phyloP scores from a whole-genome alignment of 2,888 invertebrate species.

The Plebejus anna region DNA sequence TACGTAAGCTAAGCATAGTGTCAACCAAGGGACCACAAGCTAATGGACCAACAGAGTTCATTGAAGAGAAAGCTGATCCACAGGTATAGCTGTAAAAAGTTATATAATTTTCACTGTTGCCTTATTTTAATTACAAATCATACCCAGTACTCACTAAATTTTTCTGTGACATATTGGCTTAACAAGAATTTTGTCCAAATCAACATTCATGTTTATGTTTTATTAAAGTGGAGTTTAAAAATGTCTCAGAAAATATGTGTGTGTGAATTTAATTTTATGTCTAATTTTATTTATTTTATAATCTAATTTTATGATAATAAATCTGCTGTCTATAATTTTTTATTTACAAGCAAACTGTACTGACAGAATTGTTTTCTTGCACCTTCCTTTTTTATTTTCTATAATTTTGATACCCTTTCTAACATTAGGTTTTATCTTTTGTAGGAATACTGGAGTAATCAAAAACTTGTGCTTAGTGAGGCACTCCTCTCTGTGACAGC shows the following conservation, averaged over 20 bases:
- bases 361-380: background rate
- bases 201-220: no score
- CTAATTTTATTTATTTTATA: no score
- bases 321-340: no score
- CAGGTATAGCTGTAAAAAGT: conserved; percentile 65
- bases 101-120: background rate
- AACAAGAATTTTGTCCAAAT: background rate
- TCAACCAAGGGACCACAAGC: conserved; percentile 90
- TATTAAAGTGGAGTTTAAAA: no score
- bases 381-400: no score
- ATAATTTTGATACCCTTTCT: background rate
- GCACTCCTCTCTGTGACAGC: conserved; percentile 93
- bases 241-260: no score
- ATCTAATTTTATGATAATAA: no score
- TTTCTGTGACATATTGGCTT: no score
- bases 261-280: no score
- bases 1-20: conserved; percentile 91
- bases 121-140: background rate
- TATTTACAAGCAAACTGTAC: background rate
- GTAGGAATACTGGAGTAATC: conserved; percentile 84
- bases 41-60: conserved; percentile 81
- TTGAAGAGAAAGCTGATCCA: conserved; percentile 84
- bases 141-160: background rate
- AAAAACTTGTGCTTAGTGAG: conserved; percentile 95
- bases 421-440: conserved; percentile 30